These are phyloP conservation scores for Poecile atricapillus DNA, from an alignment of 2,113 vertebrate species.

Conservation along the genomic window DNA sequence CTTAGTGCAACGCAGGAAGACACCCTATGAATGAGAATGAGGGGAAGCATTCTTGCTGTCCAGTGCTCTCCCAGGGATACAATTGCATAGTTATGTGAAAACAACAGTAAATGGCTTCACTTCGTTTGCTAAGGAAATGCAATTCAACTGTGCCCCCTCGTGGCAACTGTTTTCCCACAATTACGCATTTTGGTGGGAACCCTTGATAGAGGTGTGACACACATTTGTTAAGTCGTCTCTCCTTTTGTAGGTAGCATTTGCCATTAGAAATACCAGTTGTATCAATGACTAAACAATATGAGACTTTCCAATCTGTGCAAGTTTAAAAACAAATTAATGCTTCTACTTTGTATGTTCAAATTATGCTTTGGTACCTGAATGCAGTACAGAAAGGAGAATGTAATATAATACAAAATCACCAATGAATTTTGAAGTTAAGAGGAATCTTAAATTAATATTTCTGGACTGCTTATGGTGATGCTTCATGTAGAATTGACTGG, in stretches of 20 bases:
- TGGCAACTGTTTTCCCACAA: neutral
- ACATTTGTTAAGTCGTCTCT: neutral
- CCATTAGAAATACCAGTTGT: neutral
- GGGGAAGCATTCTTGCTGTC: conserved; percentile 44
- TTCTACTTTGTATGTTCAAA: neutral
- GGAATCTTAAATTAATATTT: neutral
- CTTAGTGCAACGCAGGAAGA: neutral
- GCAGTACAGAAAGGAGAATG: neutral
- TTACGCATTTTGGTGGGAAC: neutral
- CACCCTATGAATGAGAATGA: conserved; percentile 40
- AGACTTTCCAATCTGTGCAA: neutral
- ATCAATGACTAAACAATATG: neutral
- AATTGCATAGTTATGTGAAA: conserved; percentile 29
- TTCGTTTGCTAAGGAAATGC: neutral
- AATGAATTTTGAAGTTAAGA: neutral
- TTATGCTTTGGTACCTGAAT: neutral
- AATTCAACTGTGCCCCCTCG: conserved; percentile 68
- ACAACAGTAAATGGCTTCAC: conserved; percentile 27
- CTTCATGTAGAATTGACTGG: neutral
- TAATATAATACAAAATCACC: neutral
- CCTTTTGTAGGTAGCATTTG: neutral
- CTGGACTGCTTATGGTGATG: neutral
- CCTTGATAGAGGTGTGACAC: neutral
- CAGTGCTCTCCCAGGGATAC: conserved; percentile 25
- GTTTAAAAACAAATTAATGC: neutral